These are phyloP conservation scores for Psix sp. DNA, from an alignment of 1,140 invertebrate genomes.

Conservation along the genomic window DNA sequence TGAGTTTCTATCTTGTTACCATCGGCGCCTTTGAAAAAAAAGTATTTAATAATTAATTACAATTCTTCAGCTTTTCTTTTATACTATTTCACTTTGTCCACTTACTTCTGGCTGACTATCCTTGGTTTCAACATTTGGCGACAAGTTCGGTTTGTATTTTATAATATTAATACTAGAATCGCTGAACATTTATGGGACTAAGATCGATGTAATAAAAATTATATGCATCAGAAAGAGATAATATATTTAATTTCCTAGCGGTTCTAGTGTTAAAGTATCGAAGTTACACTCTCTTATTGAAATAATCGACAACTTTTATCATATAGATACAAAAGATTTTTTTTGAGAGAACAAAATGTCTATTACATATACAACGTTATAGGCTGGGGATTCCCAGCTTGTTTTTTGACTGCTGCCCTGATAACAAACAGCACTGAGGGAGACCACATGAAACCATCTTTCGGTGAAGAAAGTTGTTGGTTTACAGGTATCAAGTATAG, in stretches of 20 bases:
- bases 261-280: too few species aligned
- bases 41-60: not conserved
- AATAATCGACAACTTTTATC: too few species aligned
- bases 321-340: constrained; percentile 68
- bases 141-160: constrained; percentile 77
- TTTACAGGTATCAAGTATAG: constrained; percentile 69
- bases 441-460: constrained; percentile 78
- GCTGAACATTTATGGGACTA: too few species aligned
- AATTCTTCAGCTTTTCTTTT: constrained; percentile 77
- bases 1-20: too few species aligned
- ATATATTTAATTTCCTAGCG: too few species aligned
- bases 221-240: too few species aligned
- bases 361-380: constrained; percentile 78
- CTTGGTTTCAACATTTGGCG: constrained; percentile 82
- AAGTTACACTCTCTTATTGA: too few species aligned
- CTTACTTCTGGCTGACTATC: constrained; percentile 83
- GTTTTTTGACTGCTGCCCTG: constrained; percentile 76
- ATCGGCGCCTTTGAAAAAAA: too few species aligned
- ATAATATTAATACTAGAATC: too few species aligned
- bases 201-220: too few species aligned
- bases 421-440: constrained; percentile 77
- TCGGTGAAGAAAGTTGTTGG: constrained; percentile 80
- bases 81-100: constrained; percentile 81
- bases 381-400: constrained; percentile 78
- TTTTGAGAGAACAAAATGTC: constrained; percentile 74